These are phyloP conservation scores for Tenodera sinensis DNA, from an alignment of 2,888 invertebrate genomes.

Conservation along the genomic window DNA sequence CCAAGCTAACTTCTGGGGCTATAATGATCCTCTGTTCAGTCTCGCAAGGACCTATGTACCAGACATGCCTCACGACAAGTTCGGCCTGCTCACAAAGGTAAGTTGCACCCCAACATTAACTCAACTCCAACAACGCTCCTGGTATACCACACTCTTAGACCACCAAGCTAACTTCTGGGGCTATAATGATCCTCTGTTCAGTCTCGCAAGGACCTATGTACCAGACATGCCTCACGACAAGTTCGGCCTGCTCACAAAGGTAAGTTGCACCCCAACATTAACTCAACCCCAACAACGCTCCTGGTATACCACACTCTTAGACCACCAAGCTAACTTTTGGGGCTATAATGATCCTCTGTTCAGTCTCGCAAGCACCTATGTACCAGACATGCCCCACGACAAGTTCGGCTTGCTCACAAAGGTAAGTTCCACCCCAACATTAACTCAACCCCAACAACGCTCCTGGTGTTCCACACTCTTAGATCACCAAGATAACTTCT, in stretches of 20 bases:
- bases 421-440: too few relatives aligned
- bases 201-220: constrained; percentile 49
- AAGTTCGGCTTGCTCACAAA: constrained; percentile 66
- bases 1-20: constrained; percentile 53
- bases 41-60: constrained; percentile 49
- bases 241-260: constrained; percentile 66
- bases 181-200: constrained; percentile 62
- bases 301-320: too few relatives aligned
- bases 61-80: constrained; percentile 53
- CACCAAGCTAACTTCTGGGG: constrained; percentile 49
- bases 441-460: too few relatives aligned
- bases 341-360: constrained; percentile 68
- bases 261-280: too few relatives aligned
- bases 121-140: too few relatives aligned
- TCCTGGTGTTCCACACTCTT: too few relatives aligned
- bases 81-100: constrained; percentile 67
- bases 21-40: constrained; percentile 59
- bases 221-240: constrained; percentile 51
- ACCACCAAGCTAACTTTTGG: constrained; percentile 40
- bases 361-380: constrained; percentile 48
- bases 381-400: constrained; percentile 49
- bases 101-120: too few relatives aligned
- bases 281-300: too few relatives aligned
- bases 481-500: too few relatives aligned
- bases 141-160: too few relatives aligned